These are phyloP conservation scores for Lepus timidus DNA, from an alignment of 2,113 vertebrate genomes.

Conservation along the genomic window DNA sequence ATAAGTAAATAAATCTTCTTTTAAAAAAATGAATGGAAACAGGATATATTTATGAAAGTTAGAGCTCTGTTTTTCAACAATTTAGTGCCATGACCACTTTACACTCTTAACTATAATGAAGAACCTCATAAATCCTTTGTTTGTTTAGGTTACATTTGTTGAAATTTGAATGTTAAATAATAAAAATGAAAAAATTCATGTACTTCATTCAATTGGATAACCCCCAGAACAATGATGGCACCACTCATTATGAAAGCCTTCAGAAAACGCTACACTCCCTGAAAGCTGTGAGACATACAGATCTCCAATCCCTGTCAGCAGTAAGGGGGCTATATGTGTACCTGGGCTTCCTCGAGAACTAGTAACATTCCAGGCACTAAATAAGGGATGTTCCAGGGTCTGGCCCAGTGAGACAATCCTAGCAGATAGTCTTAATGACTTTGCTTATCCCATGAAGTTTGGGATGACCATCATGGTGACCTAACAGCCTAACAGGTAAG, in stretches of 20 bases:
- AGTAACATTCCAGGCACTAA: no score
- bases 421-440: no score
- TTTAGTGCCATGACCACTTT: not conserved
- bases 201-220: not conserved
- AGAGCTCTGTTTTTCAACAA: not conserved
- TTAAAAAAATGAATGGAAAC: not conserved
- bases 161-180: not conserved
- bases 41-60: not conserved
- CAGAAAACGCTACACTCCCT: not conserved
- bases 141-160: not conserved
- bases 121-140: not conserved
- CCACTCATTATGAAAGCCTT: not conserved
- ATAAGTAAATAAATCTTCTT: not conserved
- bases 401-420: no score
- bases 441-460: no score
- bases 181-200: not conserved
- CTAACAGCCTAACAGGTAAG: no score
- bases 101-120: not conserved
- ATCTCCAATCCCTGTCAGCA: no score
- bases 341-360: no score
- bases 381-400: no score
- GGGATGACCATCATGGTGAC: no score
- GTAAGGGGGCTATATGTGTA: no score
- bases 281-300: no score
- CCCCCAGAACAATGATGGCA: not conserved